A percentile compares a stretch with the other conserved stretches of the same genome.
phyloP scores from a whole-genome alignment of 2,888 invertebrate genomes.

The Tryphoninae sp. region DNA sequence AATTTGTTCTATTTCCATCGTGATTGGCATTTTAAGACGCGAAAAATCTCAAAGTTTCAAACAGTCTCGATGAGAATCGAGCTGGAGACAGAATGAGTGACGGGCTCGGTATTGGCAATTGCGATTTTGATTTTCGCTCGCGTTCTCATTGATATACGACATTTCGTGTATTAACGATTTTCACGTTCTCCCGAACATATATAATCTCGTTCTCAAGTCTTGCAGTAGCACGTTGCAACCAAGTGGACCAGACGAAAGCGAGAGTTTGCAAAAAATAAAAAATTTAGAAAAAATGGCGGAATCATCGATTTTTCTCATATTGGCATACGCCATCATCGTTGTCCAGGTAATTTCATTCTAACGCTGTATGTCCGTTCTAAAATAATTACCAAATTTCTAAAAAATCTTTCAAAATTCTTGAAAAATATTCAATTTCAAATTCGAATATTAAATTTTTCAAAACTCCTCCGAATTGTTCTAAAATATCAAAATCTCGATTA shows the following conservation, averaged over 20 bases:
- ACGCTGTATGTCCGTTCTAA: neutral
- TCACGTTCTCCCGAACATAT: constrained; percentile 39
- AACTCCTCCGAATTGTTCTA: neutral
- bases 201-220: constrained; percentile 45
- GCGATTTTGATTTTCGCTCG: constrained; percentile 30
- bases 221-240: constrained; percentile 45
- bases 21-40: constrained; percentile 1
- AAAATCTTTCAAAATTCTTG: neutral
- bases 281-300: constrained; percentile 46
- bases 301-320: constrained; percentile 31
- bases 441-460: neutral
- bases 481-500: neutral
- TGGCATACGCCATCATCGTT: constrained; percentile 41
- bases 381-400: neutral
- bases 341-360: constrained; percentile 47
- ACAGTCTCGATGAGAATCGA: constrained; percentile 20
- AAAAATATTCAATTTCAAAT: neutral
- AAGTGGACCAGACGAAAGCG: neutral
- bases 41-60: constrained; percentile 22
- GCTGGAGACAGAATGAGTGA: constrained; percentile 43
- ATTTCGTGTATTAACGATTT: neutral
- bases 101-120: constrained; percentile 54
- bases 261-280: neutral
- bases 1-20: neutral
- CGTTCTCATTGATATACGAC: constrained; percentile 62